Evolutionary conservation across 2,888 invertebrate genomes (phyloP).

Genomic region (Zele albiditarsus): DNA sequence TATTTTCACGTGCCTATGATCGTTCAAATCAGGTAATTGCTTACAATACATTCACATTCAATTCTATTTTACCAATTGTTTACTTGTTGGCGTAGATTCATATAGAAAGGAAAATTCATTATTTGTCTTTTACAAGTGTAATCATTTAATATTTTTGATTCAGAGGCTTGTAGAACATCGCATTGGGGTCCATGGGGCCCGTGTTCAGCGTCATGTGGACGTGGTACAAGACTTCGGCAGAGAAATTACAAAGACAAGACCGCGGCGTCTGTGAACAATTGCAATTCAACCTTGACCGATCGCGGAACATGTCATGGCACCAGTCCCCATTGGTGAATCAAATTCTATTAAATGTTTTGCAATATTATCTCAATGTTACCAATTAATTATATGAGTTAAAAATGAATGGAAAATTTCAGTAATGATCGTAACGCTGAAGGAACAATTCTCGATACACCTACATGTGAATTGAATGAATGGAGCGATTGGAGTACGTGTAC

Average conservation of each 20-base stretch:
- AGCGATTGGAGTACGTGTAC: constrained; percentile 87
- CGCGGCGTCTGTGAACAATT: constrained; percentile 81
- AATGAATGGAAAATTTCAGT: constrained; percentile 23
- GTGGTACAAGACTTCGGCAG: constrained; percentile 86
- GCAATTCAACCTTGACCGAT: constrained; percentile 57
- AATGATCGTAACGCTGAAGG: constrained; percentile 40
- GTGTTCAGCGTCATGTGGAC: constrained; percentile 91
- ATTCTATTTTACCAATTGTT: background rate
- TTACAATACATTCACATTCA: background rate
- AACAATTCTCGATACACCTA: constrained; percentile 61
- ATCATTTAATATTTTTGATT: constrained; percentile 37
- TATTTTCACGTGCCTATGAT: constrained; percentile 6
- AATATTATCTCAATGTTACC: background rate
- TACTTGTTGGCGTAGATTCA: background rate
- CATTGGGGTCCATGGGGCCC: constrained; percentile 85
- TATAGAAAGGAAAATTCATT: background rate
- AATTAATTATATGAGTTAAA: background rate
- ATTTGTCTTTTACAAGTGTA: background rate
- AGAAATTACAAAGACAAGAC: constrained; percentile 77
- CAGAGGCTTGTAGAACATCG: constrained; percentile 87
- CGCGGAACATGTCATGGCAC: constrained; percentile 57
- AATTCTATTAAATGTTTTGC: background rate
- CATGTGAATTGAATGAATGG: constrained; percentile 85
- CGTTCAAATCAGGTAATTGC: background rate
- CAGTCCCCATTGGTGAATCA: constrained; percentile 61